Conservation (phyloP, 2,113 vertebrate species). For the Cinclus cinclus region DNA sequence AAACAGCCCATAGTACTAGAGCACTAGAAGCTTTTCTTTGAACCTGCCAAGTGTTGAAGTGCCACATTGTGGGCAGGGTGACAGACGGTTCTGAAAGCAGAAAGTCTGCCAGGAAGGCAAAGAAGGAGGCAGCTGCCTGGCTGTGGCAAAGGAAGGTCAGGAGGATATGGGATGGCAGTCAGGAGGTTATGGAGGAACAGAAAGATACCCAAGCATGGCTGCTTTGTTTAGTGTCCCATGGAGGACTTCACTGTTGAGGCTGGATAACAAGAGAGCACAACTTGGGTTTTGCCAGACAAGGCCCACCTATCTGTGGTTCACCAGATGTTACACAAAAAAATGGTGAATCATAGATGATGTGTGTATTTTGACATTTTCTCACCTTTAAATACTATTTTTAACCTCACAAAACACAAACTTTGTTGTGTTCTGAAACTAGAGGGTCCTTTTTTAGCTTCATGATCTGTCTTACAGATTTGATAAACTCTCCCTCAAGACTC, state of each 20-base stretch:
- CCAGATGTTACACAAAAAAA: not conserved
- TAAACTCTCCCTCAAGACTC: conserved; percentile 10
- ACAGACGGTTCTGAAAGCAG: not conserved
- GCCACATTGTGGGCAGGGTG: not conserved
- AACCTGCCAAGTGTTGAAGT: not conserved
- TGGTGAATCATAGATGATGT: not conserved
- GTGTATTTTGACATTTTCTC: not conserved
- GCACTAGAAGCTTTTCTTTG: not conserved
- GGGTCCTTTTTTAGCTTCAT: not conserved
- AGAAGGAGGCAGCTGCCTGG: not conserved
- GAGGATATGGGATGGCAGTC: not conserved
- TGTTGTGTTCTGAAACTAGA: not conserved
- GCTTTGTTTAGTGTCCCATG: not conserved
- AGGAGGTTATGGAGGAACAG: not conserved
- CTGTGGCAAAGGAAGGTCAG: not conserved
- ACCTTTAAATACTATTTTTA: not conserved
- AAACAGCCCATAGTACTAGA: not conserved
- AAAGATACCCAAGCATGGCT: rapidly evolving
- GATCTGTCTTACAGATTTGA: not conserved
- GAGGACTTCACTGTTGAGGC: not conserved
- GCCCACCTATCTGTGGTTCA: not conserved
- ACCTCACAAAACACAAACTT: not conserved
- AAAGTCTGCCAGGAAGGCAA: not conserved
- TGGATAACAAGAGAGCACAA: not conserved
- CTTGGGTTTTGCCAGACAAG: not conserved